A percentile compares a stretch with the other conserved stretches of the same genome.
These are phyloP conservation scores for Villa cingulata DNA, from an alignment of 2,888 invertebrate species.

Conservation along the genomic window DNA sequence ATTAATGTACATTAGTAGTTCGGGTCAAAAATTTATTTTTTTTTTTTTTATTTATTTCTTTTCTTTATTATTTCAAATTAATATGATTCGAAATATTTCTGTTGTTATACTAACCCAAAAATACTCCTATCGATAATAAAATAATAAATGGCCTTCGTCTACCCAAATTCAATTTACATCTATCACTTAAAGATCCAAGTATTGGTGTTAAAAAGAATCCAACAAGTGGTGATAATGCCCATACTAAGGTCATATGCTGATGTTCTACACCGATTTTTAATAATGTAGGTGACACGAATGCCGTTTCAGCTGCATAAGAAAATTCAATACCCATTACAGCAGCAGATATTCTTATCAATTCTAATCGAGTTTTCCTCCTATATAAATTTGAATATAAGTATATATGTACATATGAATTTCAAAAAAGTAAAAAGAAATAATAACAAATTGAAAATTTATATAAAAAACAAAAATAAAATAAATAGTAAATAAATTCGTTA, in stretches of 20 bases:
- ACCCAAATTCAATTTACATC: conserved; percentile 67
- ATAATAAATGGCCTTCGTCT: conserved; percentile 85
- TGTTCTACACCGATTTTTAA: conserved; percentile 87
- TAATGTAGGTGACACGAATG: conserved; percentile 89
- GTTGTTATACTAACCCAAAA: conserved; percentile 51
- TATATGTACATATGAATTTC: background rate
- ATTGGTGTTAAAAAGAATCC: conserved; percentile 91
- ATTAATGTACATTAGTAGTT: too few relatives aligned
- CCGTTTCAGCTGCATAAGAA: conserved; percentile 94
- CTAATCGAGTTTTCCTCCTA: conserved; percentile 64
- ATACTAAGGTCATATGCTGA: conserved; percentile 87
- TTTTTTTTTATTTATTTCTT: too few relatives aligned
- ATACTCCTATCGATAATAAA: conserved; percentile 73
- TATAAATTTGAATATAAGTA: too few relatives aligned
- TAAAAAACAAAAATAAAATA: too few relatives aligned
- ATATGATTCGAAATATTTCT: too few relatives aligned
- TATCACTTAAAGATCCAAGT: conserved; percentile 82
- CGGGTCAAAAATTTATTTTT: too few relatives aligned
- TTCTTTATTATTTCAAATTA: too few relatives aligned
- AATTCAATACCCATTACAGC: conserved; percentile 97
- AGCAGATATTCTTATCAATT: conserved; percentile 76
- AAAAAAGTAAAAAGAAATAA: too few relatives aligned
- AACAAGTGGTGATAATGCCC: conserved; percentile 87
- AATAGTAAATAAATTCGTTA: too few relatives aligned
- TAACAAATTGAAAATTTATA: too few relatives aligned